Evolutionary conservation across 1,140 invertebrate species (phyloP).

Genomic region (Aplysia californica): DNA sequence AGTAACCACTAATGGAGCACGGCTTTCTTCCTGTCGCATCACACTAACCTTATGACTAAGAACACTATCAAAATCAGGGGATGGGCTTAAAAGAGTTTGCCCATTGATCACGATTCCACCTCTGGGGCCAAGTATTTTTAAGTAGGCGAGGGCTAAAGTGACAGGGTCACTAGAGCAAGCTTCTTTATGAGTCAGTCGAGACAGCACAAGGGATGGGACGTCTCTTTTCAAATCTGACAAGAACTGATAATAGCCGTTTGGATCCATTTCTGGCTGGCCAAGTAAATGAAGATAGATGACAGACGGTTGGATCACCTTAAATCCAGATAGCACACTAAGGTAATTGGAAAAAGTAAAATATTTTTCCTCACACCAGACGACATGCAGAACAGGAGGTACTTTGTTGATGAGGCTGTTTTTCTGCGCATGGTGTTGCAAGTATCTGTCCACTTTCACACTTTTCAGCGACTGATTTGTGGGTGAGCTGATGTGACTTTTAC

Average conservation of each 20-base stretch:
- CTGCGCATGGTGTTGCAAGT: constrained; percentile 1
- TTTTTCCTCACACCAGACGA: constrained; percentile 42
- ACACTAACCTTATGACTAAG: not conserved
- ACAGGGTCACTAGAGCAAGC: constrained; percentile 18
- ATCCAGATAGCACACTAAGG: constrained; percentile 47
- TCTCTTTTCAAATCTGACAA: constrained; percentile 31
- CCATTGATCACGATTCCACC: constrained; percentile 40
- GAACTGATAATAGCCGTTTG: constrained; percentile 38
- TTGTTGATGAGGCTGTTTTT: not conserved
- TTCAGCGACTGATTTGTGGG: not conserved
- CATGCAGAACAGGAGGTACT: constrained; percentile 35
- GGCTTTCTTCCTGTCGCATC: not conserved
- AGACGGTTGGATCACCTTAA: constrained; percentile 35
- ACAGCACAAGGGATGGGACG: constrained; percentile 35
- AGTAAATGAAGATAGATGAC: constrained; percentile 38
- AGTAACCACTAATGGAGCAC: not conserved
- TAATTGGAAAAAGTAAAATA: constrained; percentile 52
- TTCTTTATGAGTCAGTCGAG: too few species aligned
- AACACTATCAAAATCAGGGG: not conserved
- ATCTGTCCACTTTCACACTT: not conserved
- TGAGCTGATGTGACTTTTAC: not conserved
- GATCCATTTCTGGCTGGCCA: constrained; percentile 30
- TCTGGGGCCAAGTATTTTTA: constrained; percentile 23
- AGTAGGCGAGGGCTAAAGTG: constrained; percentile 10
- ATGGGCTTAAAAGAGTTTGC: constrained; percentile 28